phyloP scores from a whole-genome alignment of 2,113 vertebrate genomes.

The Rhegmatorhina hoffmannsi region DNA sequence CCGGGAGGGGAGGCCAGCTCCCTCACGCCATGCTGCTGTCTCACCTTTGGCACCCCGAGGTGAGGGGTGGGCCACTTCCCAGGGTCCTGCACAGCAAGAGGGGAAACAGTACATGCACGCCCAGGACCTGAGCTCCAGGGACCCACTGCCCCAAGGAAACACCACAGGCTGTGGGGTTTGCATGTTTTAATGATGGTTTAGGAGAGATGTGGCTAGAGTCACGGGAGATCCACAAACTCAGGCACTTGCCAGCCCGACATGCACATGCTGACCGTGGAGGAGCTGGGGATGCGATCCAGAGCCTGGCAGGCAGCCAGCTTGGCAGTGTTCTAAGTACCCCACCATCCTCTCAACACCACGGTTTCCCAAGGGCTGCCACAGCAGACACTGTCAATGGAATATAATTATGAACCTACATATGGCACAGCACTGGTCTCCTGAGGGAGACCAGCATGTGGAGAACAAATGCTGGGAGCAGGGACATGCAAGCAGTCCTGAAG shows the following conservation, averaged over 20 bases:
- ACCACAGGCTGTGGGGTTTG: not conserved
- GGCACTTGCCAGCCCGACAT: not conserved
- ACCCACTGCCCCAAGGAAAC: not conserved
- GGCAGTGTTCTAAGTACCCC: accelerated
- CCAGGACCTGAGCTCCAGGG: accelerated
- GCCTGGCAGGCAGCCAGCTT: not conserved
- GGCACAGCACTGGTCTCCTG: not conserved
- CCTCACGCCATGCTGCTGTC: too few species aligned
- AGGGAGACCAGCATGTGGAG: not conserved
- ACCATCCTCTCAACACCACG: not conserved
- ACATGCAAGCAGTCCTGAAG: constrained; percentile 1
- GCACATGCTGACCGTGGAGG: not conserved
- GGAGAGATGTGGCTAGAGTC: not conserved
- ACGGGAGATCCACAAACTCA: not conserved
- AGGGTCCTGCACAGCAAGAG: accelerated
- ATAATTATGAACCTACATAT: not conserved
- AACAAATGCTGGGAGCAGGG: constrained; percentile 1
- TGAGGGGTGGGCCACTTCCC: not conserved
- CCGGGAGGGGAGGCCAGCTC: not conserved
- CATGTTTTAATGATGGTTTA: constrained; percentile 46
- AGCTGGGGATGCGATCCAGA: not conserved
- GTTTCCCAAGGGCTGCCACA: not conserved
- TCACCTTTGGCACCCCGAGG: accelerated
- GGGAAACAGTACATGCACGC: accelerated
- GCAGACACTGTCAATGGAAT: not conserved